phyloP scores from a whole-genome alignment of 2,888 invertebrate genomes.

The Leptopterna dolabrata region DNA sequence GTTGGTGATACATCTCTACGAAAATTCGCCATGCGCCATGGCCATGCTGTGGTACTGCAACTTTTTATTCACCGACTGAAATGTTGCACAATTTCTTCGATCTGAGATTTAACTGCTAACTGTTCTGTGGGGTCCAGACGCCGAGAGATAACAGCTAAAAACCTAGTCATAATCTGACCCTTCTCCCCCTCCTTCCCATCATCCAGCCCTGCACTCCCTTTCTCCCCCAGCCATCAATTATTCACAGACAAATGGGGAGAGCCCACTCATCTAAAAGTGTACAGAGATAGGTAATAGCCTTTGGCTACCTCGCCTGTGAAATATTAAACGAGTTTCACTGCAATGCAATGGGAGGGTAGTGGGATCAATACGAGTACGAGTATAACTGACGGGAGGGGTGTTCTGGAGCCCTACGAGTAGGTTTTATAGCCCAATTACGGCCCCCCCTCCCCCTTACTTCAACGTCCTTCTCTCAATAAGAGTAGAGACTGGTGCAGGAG shows the following conservation, averaged over 20 bases:
- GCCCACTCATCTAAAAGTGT: conserved; percentile 56
- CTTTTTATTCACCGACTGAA: too few relatives aligned
- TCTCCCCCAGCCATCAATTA: conserved; percentile 46
- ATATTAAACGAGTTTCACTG: conserved; percentile 56
- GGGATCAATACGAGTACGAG: conserved; percentile 48
- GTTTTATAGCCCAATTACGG: conserved; percentile 56
- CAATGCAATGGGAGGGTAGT: conserved; percentile 55
- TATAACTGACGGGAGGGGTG: background rate
- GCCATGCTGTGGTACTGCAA: too few relatives aligned
- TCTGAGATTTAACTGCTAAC: too few relatives aligned
- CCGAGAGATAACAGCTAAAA: background rate
- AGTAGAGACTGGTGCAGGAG: conserved; percentile 4
- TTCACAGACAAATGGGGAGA: conserved; percentile 52
- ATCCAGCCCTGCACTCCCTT: background rate
- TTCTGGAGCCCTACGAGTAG: conserved; percentile 30
- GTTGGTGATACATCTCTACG: too few relatives aligned
- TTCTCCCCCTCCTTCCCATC: background rate
- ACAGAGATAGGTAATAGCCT: conserved; percentile 56
- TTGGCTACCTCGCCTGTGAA: conserved; percentile 54
- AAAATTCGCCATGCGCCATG: too few relatives aligned
- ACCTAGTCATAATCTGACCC: conserved; percentile 22
- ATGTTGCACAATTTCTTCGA: too few relatives aligned
- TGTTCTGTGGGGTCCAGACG: background rate
- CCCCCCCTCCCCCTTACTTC: background rate
- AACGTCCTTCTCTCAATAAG: conserved; percentile 22